Evolutionary conservation across 2,797 vertebrate species (phyloP).

Genomic region (Coreius guichenoti): DNA sequence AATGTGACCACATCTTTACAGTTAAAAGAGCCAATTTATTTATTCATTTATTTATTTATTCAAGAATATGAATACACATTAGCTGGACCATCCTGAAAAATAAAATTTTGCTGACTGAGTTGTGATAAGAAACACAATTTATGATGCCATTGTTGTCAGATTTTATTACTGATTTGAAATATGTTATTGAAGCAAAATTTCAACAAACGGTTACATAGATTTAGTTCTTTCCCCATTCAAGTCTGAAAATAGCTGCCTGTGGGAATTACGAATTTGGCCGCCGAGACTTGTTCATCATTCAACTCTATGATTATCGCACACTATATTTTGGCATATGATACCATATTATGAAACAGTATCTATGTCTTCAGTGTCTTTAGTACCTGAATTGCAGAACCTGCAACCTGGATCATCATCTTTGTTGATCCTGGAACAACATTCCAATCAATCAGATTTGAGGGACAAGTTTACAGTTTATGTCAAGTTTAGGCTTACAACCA

Average conservation of each 20-base stretch:
- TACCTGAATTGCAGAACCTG: neutral
- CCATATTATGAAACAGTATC: neutral
- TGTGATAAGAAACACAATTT: neutral
- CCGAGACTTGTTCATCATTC: neutral
- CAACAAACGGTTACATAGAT: neutral
- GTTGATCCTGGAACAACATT: neutral
- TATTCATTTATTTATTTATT: neutral
- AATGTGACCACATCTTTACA: neutral
- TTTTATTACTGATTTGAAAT: constrained; percentile 8
- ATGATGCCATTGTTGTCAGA: neutral
- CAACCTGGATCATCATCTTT: neutral
- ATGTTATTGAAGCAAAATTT: neutral
- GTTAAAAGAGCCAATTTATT: neutral
- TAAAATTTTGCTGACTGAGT: neutral
- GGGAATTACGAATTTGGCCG: neutral
- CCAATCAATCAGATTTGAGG: neutral
- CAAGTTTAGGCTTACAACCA: no score
- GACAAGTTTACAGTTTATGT: no score
- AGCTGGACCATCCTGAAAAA: neutral
- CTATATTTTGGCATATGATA: neutral
- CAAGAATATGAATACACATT: neutral
- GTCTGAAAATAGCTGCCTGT: neutral
- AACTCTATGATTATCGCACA: neutral
- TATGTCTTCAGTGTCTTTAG: neutral
- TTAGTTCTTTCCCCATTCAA: neutral